Evolutionary conservation across 2,888 invertebrate species (phyloP).

Genomic region (Aporophyla nigra): DNA sequence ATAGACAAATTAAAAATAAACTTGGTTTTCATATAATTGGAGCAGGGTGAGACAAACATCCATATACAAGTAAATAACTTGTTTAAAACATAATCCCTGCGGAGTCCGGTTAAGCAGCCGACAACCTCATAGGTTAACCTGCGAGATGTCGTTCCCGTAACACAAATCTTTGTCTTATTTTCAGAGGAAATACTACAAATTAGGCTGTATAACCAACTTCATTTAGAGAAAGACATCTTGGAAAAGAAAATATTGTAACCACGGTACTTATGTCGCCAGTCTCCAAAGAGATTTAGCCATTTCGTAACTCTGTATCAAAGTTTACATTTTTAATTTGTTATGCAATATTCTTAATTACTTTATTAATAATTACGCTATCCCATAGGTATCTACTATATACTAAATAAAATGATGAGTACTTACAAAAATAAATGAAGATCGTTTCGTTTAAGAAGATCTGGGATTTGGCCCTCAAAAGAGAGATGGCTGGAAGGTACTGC

Average conservation of each 20-base stretch:
- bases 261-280: not conserved
- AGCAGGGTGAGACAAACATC: no score
- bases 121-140: no score
- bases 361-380: not conserved
- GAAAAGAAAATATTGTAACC: not conserved
- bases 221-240: not conserved
- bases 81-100: no score
- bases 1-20: no score
- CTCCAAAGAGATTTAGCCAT: not conserved
- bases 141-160: no score
- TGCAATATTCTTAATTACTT: not conserved
- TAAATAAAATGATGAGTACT: conserved; percentile 1
- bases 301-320: not conserved
- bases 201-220: no score
- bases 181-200: no score
- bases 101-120: no score
- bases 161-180: no score
- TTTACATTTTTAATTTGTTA: not conserved
- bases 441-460: not conserved
- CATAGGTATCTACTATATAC: not conserved
- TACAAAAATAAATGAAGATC: conserved; percentile 24
- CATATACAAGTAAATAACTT: no score
- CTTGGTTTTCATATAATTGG: no score
- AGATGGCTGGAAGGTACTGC: not conserved
- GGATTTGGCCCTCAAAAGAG: not conserved